Conservation (phyloP, 2,797 vertebrate species). For the Gymnopithys bicolor region DNA sequence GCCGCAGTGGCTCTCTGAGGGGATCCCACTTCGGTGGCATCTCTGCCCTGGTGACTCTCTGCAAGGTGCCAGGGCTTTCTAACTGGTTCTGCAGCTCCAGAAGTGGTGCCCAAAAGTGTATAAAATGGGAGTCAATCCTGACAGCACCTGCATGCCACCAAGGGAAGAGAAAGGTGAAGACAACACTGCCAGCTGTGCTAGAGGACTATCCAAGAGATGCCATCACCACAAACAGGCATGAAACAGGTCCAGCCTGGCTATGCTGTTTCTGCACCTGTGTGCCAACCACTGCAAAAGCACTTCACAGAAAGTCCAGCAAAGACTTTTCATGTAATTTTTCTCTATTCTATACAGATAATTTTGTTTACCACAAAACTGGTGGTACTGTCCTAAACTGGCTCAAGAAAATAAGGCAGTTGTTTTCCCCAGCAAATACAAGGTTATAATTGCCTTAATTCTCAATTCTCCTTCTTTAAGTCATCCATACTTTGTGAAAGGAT, state of each 20-base stretch:
- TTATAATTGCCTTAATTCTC: background rate
- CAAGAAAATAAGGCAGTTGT: background rate
- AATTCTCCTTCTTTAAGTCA: background rate
- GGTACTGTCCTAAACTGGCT: background rate
- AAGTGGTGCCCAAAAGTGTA: background rate
- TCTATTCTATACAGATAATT: background rate
- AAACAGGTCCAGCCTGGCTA: background rate
- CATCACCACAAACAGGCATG: background rate
- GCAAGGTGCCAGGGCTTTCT: background rate
- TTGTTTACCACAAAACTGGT: background rate
- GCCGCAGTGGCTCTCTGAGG: background rate
- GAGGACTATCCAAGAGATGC: background rate
- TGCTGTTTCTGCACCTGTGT: background rate
- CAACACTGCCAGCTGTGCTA: background rate
- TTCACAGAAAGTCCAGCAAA: background rate
- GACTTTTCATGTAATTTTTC: background rate
- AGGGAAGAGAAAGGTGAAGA: background rate
- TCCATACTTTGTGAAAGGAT: background rate
- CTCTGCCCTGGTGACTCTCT: background rate
- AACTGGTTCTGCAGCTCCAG: background rate
- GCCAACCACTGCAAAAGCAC: background rate
- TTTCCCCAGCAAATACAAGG: background rate
- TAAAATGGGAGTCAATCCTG: background rate
- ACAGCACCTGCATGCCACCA: background rate
- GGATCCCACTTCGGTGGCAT: background rate